Evolutionary conservation across 2,888 invertebrate species (phyloP), one percentile per base, ranked within the genome.

Genomic region (Osedax frankpressi): DNA sequence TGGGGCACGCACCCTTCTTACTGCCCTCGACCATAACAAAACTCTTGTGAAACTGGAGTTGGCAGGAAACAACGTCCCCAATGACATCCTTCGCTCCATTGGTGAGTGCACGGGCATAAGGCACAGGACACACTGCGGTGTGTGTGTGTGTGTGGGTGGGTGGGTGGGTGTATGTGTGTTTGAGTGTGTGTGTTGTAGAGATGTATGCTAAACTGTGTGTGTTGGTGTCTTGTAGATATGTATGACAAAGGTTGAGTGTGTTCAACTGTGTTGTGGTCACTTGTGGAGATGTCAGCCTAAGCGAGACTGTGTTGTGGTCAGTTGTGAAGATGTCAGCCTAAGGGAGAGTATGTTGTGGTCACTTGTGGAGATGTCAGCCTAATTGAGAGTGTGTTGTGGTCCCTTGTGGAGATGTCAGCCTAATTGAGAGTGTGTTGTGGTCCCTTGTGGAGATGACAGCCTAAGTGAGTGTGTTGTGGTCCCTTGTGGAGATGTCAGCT

Each of bases 21-120:
- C 80, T 74, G 81, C 81, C 78, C 76, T 84, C 67, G 79, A 82
- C 74, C 78, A 79, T 60, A 84, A 84, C 76, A 81, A 82, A 76
- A 80, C 79, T n/a, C 26, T 84, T 14, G 79, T 78, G 26, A 78
- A 81, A 25, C 77, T 84, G 73, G 82, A 83, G 68, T 75, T 84
- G 65, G 82, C 83, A 29, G 84, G 84, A 65, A 84, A 84, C 76
- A 84, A 84, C 74, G 80, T 82, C n/a, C 84, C 84, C 14, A 78
- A 79, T 25, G 84, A 84, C 76, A 79, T 84, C 26, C 74, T 80
- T n/a, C 80, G 81, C 73, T 77, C 84, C 67, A 83, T 84, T 63
- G 84, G 84, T 83, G 77, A 76, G 75, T 59, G 30, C 28, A 24
- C n/a, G 14, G 65, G 25, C 65, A 24, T 0, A 0, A 65, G 1